Evolutionary conservation across 2,797 vertebrate genomes (phyloP).

Genomic region (Nannoperca obscura): DNA sequence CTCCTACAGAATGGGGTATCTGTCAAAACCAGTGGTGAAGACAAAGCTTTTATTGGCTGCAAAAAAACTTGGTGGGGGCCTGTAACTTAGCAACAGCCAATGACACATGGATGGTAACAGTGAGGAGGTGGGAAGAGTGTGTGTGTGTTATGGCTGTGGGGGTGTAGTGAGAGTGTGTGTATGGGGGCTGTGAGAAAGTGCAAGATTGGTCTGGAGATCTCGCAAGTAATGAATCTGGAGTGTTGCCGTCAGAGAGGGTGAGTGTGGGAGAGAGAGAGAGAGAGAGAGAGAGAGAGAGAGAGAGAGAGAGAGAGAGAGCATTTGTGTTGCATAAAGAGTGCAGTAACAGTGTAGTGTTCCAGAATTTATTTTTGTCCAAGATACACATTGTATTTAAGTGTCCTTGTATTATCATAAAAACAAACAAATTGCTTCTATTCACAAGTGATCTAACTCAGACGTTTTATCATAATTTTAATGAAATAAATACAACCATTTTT

Average conservation of each 20-base stretch:
- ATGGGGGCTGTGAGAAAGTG: constrained; percentile 75
- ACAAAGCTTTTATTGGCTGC: constrained; percentile 62
- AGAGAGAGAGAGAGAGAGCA: constrained; percentile 23
- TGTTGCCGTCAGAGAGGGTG: constrained; percentile 58
- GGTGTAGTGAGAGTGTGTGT: constrained; percentile 70
- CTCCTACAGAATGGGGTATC: constrained; percentile 55
- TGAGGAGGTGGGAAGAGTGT: constrained; percentile 75
- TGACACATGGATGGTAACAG: constrained; percentile 75
- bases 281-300: constrained; percentile 33
- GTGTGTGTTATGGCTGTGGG: constrained; percentile 66
- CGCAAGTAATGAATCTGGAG: constrained; percentile 75
- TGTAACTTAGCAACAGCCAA: constrained; percentile 84
- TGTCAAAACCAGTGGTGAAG: constrained; percentile 59
- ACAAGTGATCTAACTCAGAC: not conserved
- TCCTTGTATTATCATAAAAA: constrained; percentile 27
- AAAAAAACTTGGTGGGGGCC: constrained; percentile 69
- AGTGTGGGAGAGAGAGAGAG: constrained; percentile 44
- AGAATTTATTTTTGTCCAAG: constrained; percentile 43
- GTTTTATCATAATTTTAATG: not conserved
- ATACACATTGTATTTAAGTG: constrained; percentile 23
- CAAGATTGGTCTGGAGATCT: constrained; percentile 78
- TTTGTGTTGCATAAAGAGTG: constrained; percentile 40
- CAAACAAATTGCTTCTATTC: not conserved
- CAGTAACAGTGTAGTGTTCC: constrained; percentile 27
- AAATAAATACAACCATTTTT: constrained; percentile 14